Percentiles rank a stretch among this genome's conserved stretches.
Evolutionary conservation across 2,797 vertebrate genomes (phyloP).

Genomic region (Phylloscopus collybita): DNA sequence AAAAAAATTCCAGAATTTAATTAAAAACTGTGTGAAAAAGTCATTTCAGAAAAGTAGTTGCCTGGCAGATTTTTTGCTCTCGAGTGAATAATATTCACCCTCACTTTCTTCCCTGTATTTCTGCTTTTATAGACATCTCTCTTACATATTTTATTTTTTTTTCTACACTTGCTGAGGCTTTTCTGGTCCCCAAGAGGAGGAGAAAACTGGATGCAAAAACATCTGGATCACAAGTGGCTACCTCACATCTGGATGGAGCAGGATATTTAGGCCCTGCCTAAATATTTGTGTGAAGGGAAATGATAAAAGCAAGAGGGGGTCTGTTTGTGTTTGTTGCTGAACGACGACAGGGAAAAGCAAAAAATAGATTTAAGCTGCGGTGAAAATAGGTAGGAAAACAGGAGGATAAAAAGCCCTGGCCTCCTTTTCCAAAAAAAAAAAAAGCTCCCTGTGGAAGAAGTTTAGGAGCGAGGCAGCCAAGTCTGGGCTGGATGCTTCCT

Average conservation of each 20-base stretch:
- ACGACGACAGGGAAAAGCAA: background rate
- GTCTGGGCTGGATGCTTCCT: conserved; percentile 29
- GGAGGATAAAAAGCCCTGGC: background rate
- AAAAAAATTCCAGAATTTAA: background rate
- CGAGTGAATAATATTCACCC: background rate
- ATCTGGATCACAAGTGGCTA: background rate
- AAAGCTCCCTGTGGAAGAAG: background rate
- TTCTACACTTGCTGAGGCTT: background rate
- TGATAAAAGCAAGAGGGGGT: background rate
- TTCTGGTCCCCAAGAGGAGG: background rate
- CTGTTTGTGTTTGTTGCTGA: background rate
- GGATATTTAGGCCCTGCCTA: background rate
- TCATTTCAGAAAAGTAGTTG: background rate
- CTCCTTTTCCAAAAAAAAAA: background rate
- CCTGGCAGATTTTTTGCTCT: background rate
- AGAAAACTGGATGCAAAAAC: background rate
- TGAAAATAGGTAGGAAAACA: background rate
- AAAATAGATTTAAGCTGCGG: background rate
- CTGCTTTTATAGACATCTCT: background rate
- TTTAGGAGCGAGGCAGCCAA: background rate
- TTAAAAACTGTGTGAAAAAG: background rate
- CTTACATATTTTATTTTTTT: background rate
- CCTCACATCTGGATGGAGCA: background rate
- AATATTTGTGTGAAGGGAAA: background rate
- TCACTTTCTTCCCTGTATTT: background rate